Percentiles rank a stretch among this genome's conserved stretches.
Evolutionary conservation across 1,140 invertebrate genomes (phyloP).

Genomic region (Drusus annulatus): DNA sequence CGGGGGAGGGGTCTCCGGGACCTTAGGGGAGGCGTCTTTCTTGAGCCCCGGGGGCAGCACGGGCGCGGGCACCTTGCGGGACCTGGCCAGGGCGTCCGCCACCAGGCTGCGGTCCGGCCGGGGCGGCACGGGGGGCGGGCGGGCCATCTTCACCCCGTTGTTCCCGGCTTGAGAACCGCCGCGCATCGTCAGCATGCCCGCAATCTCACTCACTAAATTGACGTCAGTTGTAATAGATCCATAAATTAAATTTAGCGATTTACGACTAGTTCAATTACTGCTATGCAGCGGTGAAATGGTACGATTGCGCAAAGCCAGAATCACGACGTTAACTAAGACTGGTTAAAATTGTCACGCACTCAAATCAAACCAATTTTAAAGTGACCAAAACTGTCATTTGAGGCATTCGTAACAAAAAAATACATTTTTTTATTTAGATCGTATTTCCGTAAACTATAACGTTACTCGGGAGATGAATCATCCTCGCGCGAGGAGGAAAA

Average conservation of each 20-base stretch:
- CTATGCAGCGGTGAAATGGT: slow-evolving; percentile 1
- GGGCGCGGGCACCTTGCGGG: slow-evolving; percentile 71
- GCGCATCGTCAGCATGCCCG: slow-evolving; percentile 56
- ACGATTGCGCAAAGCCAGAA: not conserved
- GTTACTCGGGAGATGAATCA: slow-evolving; percentile 8
- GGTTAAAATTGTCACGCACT: slow-evolving; percentile 24
- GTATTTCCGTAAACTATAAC: not conserved
- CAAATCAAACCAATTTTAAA: not conserved
- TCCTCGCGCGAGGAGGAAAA: not conserved
- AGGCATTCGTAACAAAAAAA: not conserved
- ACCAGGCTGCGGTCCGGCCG: slow-evolving; percentile 79
- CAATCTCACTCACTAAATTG: slow-evolving; percentile 39
- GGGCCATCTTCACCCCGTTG: slow-evolving; percentile 62
- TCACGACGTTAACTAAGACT: slow-evolving; percentile 15
- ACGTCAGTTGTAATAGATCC: slow-evolving; percentile 47
- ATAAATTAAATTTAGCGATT: slow-evolving; percentile 57
- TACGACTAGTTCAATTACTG: slow-evolving; percentile 18
- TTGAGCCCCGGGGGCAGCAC: slow-evolving; percentile 70
- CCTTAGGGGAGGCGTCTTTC: slow-evolving; percentile 63
- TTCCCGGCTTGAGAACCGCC: slow-evolving; percentile 51
- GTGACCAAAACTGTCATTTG: not conserved
- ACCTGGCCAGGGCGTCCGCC: slow-evolving; percentile 79
- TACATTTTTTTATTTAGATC: not conserved
- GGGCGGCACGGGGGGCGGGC: slow-evolving; percentile 82
- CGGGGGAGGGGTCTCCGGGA: slow-evolving; percentile 66